Conservation (phyloP, 92 coral and sea anemone species). For the Actinostola sp. region DNA sequence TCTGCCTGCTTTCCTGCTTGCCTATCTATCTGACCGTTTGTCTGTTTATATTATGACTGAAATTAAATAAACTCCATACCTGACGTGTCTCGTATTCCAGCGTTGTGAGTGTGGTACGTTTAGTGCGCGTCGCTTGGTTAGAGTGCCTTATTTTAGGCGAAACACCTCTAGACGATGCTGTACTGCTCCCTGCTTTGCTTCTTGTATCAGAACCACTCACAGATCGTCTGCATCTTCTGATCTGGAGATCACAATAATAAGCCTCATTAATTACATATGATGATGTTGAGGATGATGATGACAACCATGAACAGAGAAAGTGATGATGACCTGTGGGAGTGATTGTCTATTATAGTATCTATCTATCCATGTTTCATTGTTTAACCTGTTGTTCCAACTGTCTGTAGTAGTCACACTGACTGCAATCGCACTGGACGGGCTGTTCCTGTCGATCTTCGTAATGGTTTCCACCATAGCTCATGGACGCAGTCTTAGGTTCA, state of each 20-base stretch:
- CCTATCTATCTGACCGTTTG: too few species aligned
- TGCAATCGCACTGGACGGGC: conserved; percentile 58
- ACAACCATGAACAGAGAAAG: too few species aligned
- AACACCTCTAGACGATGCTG: conserved; percentile 13
- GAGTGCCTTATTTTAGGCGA: conserved; percentile 10
- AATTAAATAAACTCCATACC: background rate
- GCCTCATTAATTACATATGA: background rate
- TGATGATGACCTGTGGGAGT: background rate
- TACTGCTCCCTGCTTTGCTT: background rate
- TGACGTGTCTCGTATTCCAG: background rate
- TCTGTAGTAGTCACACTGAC: conserved; percentile 69
- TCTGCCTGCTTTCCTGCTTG: too few species aligned
- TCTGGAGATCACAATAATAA: background rate
- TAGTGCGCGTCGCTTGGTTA: conserved; percentile 3
- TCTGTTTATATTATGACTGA: too few species aligned
- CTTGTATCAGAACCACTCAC: conserved; percentile 22
- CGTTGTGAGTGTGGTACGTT: background rate
- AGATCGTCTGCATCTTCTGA: conserved; percentile 22
- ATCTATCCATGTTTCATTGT: too few species aligned
- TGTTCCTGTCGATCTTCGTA: background rate
- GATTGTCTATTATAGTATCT: background rate
- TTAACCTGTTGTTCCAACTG: conserved; percentile 75
- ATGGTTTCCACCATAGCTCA: background rate
- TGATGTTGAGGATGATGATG: too few species aligned
- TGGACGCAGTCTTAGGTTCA: too few species aligned